Evolutionary conservation across 2,797 vertebrate species (phyloP), one percentile per base, ranked within the genome.

Genomic region (Aldrovandia affinis): DNA sequence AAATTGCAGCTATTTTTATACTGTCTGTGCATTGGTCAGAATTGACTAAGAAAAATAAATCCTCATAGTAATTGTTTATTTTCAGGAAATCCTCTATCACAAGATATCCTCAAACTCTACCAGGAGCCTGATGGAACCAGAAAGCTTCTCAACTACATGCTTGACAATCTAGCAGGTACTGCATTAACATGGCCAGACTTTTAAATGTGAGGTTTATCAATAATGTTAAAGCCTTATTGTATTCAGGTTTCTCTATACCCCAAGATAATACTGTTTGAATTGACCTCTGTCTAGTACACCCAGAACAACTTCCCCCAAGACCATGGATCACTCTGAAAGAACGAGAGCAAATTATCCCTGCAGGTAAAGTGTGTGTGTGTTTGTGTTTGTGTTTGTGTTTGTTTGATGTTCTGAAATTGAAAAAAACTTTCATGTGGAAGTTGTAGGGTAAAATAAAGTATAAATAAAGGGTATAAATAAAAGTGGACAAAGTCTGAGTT

Each of bases 141-240:
- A 89, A 99, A 99, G 95, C 97, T 99, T 94, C 94, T 99, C 94
- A 99, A 99, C 94, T 99, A 98, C 94, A 99, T 99, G 98, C 98
- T 99, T 88, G 97, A 99, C 96, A 98, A 99, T 98, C 97, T 99
- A 91, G 97, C 98, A 96, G 98, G 98, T 99, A 93, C 44, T 8
- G 33, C 22, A 47, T 14, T 77, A 18, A 77, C 15, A 44, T 77
- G 73, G 73, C 18, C 42, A 47, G 39, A 47, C 42, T 47, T 7
- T 44, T 77, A 47, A 25, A 22, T 42, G 39, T 7, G 36, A 42
- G 5, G 22, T 47, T n/a, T 25, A 42, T 77, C 25, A 25, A 15
- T 73, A 22, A 22, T 15, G 36, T 39, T 42, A 42, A 18, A 73
- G 36, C 36, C 36, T 73, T 22, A 39, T 73, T 42, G 36, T 73